A percentile compares a stretch with the other conserved stretches of the same genome.
Conservation (phyloP, 2,888 invertebrate species). For the Nephrocerus scutellatus region DNA sequence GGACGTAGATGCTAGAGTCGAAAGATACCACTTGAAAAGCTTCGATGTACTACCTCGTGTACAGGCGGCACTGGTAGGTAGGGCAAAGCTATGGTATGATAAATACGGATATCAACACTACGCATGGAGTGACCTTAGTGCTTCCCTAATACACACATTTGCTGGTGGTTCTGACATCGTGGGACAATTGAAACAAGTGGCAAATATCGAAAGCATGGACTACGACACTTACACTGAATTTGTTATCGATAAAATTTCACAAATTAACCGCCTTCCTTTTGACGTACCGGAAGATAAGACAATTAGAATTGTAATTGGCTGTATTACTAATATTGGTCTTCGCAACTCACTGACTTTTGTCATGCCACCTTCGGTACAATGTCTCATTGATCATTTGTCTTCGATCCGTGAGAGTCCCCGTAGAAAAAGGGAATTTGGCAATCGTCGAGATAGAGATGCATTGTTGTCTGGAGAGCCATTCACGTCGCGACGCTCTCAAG, state of each 20-base stretch:
- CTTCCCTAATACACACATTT: constrained; percentile 5
- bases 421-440: constrained; percentile 4
- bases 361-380: constrained; percentile 11
- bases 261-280: constrained; percentile 13
- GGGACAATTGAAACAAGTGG: constrained; percentile 1
- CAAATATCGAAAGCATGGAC: constrained; percentile 6
- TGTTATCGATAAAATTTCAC: constrained; percentile 8
- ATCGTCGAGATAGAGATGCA: neutral
- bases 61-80: neutral
- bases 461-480: neutral
- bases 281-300: constrained; percentile 14
- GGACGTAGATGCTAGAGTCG: neutral
- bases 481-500: neutral
- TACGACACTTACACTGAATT: constrained; percentile 8
- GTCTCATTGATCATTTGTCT: constrained; percentile 10
- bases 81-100: neutral
- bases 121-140: no score
- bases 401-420: constrained; percentile 7
- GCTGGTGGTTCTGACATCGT: constrained; percentile 4
- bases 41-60: no score
- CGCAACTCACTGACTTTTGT: constrained; percentile 11
- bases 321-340: constrained; percentile 13
- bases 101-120: no score
- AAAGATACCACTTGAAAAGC: no score
- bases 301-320: constrained; percentile 8